Base-by-base conservation (phyloP, 2,113 vertebrate genomes). In the Pteruthius melanotis region DNA sequence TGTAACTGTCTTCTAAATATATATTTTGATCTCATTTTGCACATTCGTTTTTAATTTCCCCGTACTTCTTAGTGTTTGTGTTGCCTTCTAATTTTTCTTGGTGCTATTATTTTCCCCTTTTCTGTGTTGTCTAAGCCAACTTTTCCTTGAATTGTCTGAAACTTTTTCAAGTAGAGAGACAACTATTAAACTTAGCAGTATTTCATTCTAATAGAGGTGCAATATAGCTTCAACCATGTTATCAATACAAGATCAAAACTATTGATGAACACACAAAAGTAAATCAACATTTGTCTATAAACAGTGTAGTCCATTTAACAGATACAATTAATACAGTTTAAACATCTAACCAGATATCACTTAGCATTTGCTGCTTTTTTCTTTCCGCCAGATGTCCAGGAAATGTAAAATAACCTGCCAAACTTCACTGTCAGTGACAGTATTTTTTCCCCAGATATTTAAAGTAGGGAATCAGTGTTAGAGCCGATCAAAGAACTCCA, bases 171-270 rank as follows among this genome's bases (percentile, higher is more conserved):
- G 19, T 35, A 78, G 16, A 19, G 17, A 80, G 23, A 52, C 49
- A 87, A 61, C 19, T 57, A 65, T 74, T 88, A 93, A 84, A 64
- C 5, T 27, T 26, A 22, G 60, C 83, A 66, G 31, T 97, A 97
- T 94, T 97, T 97, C 92, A 94, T 90, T 87, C 95, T 94, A 97
- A 97, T 90, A 86, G 70, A 91, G 84, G 39, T 92, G 26, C 49
- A 87, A 26, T 86, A 70, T 65, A 92, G 78, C 86, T 91, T 39
- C 54, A 91, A 79, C 68, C 54, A 33, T 28, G 40, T 94, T 94
- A 95, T 97, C 96, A 92, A 97, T 97, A 97, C 26, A 42, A 77
- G 95, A 93, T 97, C 96, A 97, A 97, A 96, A 95, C 63, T 97
- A 98, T 97, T 97, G 97, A 97, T 95, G 92, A 94, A 96, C 27